These are phyloP conservation scores for Dasysyrphus tricinctus DNA, from an alignment of 2,888 invertebrate genomes.

Conservation along the genomic window DNA sequence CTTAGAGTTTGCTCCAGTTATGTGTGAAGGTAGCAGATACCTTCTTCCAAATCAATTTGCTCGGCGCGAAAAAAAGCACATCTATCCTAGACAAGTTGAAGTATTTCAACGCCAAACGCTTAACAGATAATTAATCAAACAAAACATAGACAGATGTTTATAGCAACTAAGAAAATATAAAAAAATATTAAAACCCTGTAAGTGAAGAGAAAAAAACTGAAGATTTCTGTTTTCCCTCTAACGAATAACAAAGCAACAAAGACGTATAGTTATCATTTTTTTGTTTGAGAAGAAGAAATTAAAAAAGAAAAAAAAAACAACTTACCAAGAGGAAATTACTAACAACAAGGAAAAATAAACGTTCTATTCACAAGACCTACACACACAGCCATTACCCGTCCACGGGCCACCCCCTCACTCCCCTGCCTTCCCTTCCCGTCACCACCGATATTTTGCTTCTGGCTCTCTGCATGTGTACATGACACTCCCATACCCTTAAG, in stretches of 20 bases:
- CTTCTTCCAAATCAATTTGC: constrained; percentile 16
- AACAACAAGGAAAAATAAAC: constrained; percentile 23
- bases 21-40: neutral
- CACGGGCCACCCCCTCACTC: no score
- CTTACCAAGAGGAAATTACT: neutral
- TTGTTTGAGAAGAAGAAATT: neutral
- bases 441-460: neutral
- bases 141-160: constrained; percentile 26
- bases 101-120: constrained; percentile 14
- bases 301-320: neutral
- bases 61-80: neutral
- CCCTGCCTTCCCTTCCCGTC: no score
- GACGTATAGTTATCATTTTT: constrained; percentile 17
- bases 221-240: neutral
- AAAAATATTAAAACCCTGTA: constrained; percentile 9
- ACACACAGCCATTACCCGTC: neutral
- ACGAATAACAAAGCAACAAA: constrained; percentile 16
- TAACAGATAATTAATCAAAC: constrained; percentile 27
- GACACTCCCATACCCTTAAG: constrained; percentile 13
- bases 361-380: constrained; percentile 29
- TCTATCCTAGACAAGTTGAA: constrained; percentile 4
- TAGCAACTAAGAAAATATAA: constrained; percentile 6
- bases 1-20: neutral
- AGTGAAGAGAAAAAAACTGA: neutral
- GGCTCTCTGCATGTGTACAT: constrained; percentile 27